Conservation (phyloP, 2,113 vertebrate species). For the Pelvicachromis taeniatus region DNA sequence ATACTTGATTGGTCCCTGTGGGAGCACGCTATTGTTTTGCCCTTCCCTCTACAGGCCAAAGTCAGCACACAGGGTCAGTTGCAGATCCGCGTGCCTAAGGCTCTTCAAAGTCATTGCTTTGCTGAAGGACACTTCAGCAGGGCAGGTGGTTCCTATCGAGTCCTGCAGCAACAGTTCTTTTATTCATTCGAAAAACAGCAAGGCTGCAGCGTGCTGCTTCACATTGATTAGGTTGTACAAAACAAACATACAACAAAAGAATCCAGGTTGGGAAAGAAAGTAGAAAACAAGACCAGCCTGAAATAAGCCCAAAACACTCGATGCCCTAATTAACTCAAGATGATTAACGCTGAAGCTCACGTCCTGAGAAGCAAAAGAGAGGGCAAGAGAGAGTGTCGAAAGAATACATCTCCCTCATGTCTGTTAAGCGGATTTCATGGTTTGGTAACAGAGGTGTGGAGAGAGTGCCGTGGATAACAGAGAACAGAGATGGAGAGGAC, state of each 20-base stretch:
- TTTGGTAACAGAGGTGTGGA: constrained; percentile 43
- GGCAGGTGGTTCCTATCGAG: background rate
- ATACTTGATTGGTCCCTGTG: background rate
- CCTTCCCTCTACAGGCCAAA: background rate
- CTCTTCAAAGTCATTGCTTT: constrained; percentile 5
- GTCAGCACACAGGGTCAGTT: background rate
- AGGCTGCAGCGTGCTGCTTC: background rate
- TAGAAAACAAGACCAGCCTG: background rate
- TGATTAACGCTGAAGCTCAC: background rate
- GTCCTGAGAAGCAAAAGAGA: background rate
- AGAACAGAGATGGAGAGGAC: constrained; percentile 37
- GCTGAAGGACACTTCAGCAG: constrained; percentile 24
- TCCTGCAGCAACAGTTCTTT: background rate
- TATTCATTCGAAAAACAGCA: background rate
- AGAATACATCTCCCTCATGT: constrained; percentile 27
- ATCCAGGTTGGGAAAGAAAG: background rate
- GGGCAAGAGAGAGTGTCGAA: background rate
- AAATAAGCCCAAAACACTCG: background rate
- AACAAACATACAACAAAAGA: background rate
- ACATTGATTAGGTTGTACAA: background rate
- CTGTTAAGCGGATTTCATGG: constrained; percentile 70
- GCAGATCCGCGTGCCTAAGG: background rate
- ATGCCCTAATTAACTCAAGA: background rate
- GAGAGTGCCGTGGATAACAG: background rate
- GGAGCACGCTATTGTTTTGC: background rate